phyloP scores from a whole-genome alignment of 2,113 vertebrate species.

The Seriola aureovittata region DNA sequence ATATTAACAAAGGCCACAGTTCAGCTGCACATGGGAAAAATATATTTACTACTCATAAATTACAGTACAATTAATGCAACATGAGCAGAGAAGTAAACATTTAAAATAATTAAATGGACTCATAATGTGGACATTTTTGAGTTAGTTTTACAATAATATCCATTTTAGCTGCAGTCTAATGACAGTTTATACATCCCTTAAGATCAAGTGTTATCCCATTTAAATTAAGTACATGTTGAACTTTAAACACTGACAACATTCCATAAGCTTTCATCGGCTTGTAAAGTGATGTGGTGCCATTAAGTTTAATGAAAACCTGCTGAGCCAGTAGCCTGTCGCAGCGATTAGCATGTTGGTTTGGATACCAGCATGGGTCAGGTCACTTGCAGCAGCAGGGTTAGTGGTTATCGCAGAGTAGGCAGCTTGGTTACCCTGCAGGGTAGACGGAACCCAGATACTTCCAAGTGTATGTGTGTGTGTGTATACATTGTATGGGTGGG shows the following conservation, averaged over 20 bases:
- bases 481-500: constrained; percentile 14
- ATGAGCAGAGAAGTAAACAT: background rate
- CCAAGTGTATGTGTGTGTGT: constrained; percentile 28
- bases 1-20: background rate
- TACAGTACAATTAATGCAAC: background rate
- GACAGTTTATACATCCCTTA: background rate
- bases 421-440: constrained; percentile 61
- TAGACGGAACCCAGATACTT: constrained; percentile 49
- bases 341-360: constrained; percentile 50
- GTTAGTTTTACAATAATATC: background rate
- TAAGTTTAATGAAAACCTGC: constrained; percentile 55
- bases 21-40: background rate
- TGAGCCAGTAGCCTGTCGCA: constrained; percentile 54
- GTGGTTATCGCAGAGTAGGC: constrained; percentile 55
- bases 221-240: background rate
- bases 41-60: background rate
- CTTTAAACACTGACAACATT: background rate
- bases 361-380: constrained; percentile 64
- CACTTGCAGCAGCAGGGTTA: constrained; percentile 59
- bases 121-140: background rate
- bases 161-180: background rate
- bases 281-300: constrained; percentile 17
- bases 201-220: background rate
- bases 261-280: background rate
- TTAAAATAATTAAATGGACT: background rate